Evolutionary conservation across 2,113 vertebrate species (phyloP).

Genomic region (Eurystomus gularis): DNA sequence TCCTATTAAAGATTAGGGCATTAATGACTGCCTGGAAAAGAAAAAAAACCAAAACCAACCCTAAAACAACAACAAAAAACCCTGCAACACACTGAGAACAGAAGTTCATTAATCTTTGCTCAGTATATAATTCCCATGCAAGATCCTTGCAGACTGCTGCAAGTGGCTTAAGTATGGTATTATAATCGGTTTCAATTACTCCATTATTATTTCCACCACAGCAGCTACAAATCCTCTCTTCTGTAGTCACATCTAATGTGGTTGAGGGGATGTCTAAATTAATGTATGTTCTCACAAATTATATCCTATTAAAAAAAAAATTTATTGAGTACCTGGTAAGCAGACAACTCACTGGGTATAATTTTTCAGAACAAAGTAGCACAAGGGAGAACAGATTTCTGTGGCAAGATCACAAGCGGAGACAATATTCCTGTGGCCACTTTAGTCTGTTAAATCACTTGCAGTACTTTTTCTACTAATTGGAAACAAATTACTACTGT

Average conservation of each 20-base stretch:
- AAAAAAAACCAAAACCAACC: not conserved
- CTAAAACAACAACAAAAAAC: not conserved
- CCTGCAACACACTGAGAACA: not conserved
- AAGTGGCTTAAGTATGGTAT: constrained; percentile 9
- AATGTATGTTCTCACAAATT: not conserved
- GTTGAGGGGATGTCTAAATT: not conserved
- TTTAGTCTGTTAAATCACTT: constrained; percentile 57
- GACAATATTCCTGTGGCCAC: constrained; percentile 45
- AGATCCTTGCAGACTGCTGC: constrained; percentile 1
- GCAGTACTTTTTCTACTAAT: constrained; percentile 69
- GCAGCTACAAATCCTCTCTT: not conserved
- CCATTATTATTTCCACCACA: constrained; percentile 12
- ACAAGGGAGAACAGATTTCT: not conserved
- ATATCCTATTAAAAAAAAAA: not conserved
- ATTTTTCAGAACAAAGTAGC: not conserved
- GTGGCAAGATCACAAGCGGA: constrained; percentile 18
- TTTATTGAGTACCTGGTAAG: no score
- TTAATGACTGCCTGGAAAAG: not conserved
- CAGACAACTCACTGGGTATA: not conserved
- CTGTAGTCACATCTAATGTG: not conserved
- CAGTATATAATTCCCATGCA: not conserved
- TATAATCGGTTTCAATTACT: constrained; percentile 41
- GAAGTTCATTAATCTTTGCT: constrained; percentile 42
- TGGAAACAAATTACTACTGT: constrained; percentile 75
- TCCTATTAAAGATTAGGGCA: constrained; percentile 3